A percentile compares a stretch with the other conserved stretches of the same genome.
Evolutionary conservation across 1,140 invertebrate genomes (phyloP).

Genomic region (Apis laboriosa): DNA sequence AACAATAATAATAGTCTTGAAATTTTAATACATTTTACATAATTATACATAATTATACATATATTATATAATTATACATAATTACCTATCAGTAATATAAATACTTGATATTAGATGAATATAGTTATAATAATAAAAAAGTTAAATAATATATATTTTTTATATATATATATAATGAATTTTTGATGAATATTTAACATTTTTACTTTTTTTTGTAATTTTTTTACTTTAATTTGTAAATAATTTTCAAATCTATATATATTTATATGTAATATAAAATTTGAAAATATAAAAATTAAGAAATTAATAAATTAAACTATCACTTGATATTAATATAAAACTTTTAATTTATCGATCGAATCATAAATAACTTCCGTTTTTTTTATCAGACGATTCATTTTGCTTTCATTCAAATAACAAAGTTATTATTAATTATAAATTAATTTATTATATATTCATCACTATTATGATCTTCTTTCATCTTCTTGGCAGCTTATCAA

Average conservation of each 20-base stretch:
- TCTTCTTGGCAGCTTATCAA: slow-evolving; percentile 40
- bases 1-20: background rate
- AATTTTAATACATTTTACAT: background rate
- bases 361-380: too few species aligned
- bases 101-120: background rate
- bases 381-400: too few species aligned
- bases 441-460: too few species aligned
- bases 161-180: too few species aligned
- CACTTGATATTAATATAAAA: background rate
- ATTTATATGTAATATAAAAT: background rate
- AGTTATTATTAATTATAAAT: too few species aligned
- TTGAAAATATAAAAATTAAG: background rate
- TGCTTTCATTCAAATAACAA: too few species aligned
- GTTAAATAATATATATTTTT: background rate
- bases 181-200: background rate
- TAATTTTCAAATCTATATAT: background rate
- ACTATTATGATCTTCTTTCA: background rate
- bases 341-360: background rate
- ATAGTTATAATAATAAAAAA: background rate
- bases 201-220: too few species aligned
- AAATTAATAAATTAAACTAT: background rate
- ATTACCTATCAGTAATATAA: background rate
- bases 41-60: too few species aligned
- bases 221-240: too few species aligned
- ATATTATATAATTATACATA: too few species aligned